Percentiles rank a stretch among this genome's conserved stretches.
phyloP scores from a whole-genome alignment of 2,113 vertebrate genomes.

The Hippocampus comes region DNA sequence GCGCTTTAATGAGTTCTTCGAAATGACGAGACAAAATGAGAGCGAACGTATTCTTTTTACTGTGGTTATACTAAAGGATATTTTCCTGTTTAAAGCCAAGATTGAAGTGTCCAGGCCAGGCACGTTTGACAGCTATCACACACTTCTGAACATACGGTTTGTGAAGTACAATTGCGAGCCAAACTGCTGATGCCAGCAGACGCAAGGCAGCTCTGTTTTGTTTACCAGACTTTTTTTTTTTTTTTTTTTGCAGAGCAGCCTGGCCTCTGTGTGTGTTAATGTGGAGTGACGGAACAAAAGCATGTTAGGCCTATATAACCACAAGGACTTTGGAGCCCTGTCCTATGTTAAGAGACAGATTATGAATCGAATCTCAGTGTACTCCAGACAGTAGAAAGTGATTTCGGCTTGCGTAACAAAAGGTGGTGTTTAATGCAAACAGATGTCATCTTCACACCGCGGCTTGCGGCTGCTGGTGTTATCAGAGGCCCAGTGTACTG shows the following conservation, averaged over 20 bases:
- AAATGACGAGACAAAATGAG: constrained; percentile 9
- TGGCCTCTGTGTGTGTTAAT: constrained; percentile 40
- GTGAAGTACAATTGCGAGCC: constrained; percentile 70
- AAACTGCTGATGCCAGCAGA: constrained; percentile 79
- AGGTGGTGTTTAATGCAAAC: neutral
- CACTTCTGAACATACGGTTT: constrained; percentile 47
- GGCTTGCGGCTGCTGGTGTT: neutral
- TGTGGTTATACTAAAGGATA: no score
- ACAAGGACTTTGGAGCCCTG: constrained; percentile 29
- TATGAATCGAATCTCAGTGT: neutral
- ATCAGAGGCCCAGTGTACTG: constrained; percentile 7
- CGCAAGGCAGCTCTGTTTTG: constrained; percentile 70
- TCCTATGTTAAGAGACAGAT: constrained; percentile 13
- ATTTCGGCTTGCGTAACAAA: neutral
- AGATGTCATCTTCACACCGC: neutral
- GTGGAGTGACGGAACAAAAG: constrained; percentile 60
- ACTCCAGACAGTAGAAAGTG: neutral
- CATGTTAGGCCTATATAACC: constrained; percentile 47
- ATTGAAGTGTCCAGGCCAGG: neutral
- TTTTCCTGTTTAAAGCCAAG: constrained; percentile 1
- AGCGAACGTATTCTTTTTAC: neutral
- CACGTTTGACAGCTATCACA: constrained; percentile 36
- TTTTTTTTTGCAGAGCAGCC: constrained; percentile 50
- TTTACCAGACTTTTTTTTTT: constrained; percentile 69
- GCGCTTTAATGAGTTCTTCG: constrained; percentile 25